Conservation (phyloP, 2,888 invertebrate species). For the Lottia gigantea region DNA sequence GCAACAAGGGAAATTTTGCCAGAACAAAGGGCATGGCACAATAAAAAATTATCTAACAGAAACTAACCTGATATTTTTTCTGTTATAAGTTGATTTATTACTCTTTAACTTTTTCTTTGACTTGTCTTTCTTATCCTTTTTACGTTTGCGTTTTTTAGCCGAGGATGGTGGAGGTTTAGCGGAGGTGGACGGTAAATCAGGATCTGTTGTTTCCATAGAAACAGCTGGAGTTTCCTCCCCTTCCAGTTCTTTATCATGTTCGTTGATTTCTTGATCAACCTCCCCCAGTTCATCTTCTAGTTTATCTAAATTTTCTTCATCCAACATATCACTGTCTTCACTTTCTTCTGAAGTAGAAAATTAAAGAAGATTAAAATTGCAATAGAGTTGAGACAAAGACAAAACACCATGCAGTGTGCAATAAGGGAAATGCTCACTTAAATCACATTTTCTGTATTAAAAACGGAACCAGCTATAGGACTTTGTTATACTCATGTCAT, state of each 20-base stretch:
- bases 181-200: background rate
- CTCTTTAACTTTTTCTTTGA: slow-evolving; percentile 43
- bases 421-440: too few species aligned
- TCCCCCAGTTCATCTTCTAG: slow-evolving; percentile 23
- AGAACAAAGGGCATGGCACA: background rate
- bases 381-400: too few species aligned
- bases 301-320: slow-evolving; percentile 21
- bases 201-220: slow-evolving; percentile 22
- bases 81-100: slow-evolving; percentile 36
- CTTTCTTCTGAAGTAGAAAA: background rate
- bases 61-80: slow-evolving; percentile 55
- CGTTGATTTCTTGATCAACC: slow-evolving; percentile 32
- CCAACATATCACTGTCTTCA: slow-evolving; percentile 21
- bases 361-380: too few species aligned
- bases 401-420: too few species aligned
- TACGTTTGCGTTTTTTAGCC: background rate
- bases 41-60: background rate
- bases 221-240: slow-evolving; percentile 17
- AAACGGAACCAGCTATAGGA: too few species aligned
- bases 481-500: too few species aligned
- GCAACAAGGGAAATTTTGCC: background rate
- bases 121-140: slow-evolving; percentile 33
- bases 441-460: too few species aligned
- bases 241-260: slow-evolving; percentile 38
- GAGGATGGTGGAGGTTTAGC: background rate